Evolutionary conservation across 2,113 vertebrate genomes (phyloP), one percentile per base, ranked within the genome.

Genomic region (Diadophis punctatus): DNA sequence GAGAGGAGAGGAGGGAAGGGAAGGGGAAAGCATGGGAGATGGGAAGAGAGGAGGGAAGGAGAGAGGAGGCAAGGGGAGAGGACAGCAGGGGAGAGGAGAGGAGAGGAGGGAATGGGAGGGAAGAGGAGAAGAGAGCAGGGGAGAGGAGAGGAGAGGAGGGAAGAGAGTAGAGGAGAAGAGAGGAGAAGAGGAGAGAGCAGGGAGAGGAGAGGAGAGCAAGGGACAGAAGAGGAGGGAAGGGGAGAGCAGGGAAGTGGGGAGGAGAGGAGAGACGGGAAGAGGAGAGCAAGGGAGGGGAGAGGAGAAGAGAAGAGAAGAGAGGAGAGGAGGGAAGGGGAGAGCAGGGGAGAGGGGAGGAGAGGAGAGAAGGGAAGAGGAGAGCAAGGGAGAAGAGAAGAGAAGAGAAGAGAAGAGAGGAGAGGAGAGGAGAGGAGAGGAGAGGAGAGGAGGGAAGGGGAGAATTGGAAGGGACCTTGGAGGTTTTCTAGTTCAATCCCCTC

Each of bases 181-280:
- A 0, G 56, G 0, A 58, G 27, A 4, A 9, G 10, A 1, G 27
- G 4, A 2, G 0, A n/a, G 56, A 23, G 22, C n/a, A n/a, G 3
- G 8, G 0, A 30, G 55, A 0, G 55, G 0, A 56, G 25, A 3
- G 25, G 25, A 1, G 25, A 3, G 8, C 8, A 60, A 22, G 0
- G 3, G 23, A 10, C n/a, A n/a, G n/a, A n/a, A n/a, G 52, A 22
- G 20, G 6, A 23, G 22, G 20, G 12, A 20, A 55, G 46, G 5
- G 46, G 46, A 46, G 46, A 46, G 3, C 46, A 46, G 46, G 46
- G 46, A 4, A 14, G 8, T 0, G 11, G 12, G 14, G 3, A 14
- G 51, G 3, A 11, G 7, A 0, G 3, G 25, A 30, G 10, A 12
- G 8, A n/a, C n/a, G 52, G 14, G 51, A 4, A 14, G 8, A 3